phyloP scores from a whole-genome alignment of 30 jellyfish, hydroid and myxozoan genomes.

The Hydractinia echinata region DNA sequence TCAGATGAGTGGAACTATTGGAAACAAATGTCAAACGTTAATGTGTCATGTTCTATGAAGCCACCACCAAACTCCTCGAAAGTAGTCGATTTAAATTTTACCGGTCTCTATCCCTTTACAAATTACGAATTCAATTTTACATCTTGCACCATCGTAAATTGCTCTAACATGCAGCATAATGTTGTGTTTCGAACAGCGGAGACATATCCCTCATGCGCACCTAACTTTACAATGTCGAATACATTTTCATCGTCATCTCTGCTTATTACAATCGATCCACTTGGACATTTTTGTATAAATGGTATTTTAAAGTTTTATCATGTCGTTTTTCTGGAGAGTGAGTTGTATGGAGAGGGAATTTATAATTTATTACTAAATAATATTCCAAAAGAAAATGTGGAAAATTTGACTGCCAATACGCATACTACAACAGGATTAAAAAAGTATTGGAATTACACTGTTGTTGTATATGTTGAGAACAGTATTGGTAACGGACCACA shows the following conservation, averaged over 20 bases:
- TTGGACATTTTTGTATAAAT: not conserved
- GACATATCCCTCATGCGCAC: not conserved
- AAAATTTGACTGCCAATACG: not conserved
- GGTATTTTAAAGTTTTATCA: not conserved
- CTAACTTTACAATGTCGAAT: not conserved
- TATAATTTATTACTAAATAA: not conserved
- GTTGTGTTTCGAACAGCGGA: not conserved
- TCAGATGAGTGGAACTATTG: not conserved
- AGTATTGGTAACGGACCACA: not conserved
- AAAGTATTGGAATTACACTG: constrained; percentile 9
- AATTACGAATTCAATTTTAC: not conserved
- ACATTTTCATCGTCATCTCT: not conserved
- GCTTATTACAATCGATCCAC: not conserved
- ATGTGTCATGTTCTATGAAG: not conserved
- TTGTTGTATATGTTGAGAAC: not conserved
- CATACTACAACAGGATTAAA: not conserved
- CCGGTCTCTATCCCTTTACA: not conserved
- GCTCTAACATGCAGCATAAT: not conserved
- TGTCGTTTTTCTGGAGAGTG: not conserved
- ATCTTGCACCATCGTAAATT: not conserved
- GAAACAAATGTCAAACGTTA: not conserved
- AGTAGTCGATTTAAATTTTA: not conserved
- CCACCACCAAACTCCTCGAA: not conserved
- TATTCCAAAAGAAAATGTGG: no score
- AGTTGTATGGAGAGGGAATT: not conserved